Base-by-base conservation (phyloP, 2,888 invertebrate species). In the Mellilla xanthometata region DNA sequence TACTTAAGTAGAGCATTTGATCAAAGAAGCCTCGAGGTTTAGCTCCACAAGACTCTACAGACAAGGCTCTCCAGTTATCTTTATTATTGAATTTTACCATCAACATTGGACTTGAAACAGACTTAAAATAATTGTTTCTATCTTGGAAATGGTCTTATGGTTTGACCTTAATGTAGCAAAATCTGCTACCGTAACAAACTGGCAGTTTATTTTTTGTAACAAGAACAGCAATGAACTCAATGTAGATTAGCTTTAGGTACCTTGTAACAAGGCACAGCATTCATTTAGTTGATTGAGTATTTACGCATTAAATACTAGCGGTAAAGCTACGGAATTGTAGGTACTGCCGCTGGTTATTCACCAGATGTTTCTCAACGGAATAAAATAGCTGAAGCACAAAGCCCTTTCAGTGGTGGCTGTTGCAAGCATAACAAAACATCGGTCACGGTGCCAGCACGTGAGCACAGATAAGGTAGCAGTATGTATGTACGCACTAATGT, bases 401-500 rank as follows among this genome's bases (percentile, higher is more conserved):
- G 58, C 58, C 60, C 60, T 63, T 62, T 65, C 56, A 50, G 54
- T 52, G 58, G 40, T 50, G 43, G 60, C 40, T 69, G 64, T 59
- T 61, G 62, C 64, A 68, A 67, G 40, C 66, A 68, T 68, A 73
- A 74, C 72, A 73, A 72, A 76, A 70, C 64, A 69, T 60, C 65
- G 50, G 84, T 83, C 77, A 83, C 77, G 77, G 73, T 76, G 63
- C 38, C 63, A 76, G 52, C 73, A 70, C 69, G 66, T 65, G 66
- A 71, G 61, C 38, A 33, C 30, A 48, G 47, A 34, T 29, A 7
- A 15, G 30, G 7, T 24, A 24, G 24, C 24, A 24, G 24, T 24
- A 7, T 7, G 8, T 24, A 24, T 24, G 32, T 63, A 62, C 19
- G 12, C 22, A 11, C n/a, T 61, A 62, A 63, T 72, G 78, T 77